Evolutionary conservation across 1,140 invertebrate species (phyloP).

Genomic region (Archegozetes longisetosus): DNA sequence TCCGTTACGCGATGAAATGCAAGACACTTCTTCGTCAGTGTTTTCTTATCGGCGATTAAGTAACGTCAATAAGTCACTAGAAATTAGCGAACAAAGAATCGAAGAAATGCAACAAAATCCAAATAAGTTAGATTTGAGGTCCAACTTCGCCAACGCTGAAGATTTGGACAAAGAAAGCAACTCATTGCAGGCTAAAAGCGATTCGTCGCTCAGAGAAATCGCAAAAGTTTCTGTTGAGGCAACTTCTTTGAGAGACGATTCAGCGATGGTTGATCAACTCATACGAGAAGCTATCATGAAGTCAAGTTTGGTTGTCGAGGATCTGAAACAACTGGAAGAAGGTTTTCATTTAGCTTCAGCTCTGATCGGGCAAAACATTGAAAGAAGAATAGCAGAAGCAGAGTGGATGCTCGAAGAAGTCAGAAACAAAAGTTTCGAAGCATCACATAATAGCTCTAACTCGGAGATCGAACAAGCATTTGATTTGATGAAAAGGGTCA

Average conservation of each 20-base stretch:
- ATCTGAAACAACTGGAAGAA: constrained; percentile 46
- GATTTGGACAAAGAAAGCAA: neutral
- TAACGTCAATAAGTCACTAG: constrained; percentile 50
- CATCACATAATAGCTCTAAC: constrained; percentile 23
- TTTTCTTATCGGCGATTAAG: constrained; percentile 56
- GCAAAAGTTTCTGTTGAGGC: constrained; percentile 26
- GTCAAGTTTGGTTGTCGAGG: constrained; percentile 35
- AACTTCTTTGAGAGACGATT: constrained; percentile 23
- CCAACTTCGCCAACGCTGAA: neutral
- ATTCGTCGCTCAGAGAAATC: constrained; percentile 21
- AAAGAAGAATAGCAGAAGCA: constrained; percentile 54
- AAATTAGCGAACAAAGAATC: constrained; percentile 32
- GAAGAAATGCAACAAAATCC: neutral
- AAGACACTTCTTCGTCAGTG: constrained; percentile 51
- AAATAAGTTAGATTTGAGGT: neutral
- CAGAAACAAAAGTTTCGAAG: constrained; percentile 38
- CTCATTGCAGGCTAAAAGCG: neutral
- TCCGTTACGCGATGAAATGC: constrained; percentile 48
- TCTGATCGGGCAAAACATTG: constrained; percentile 50
- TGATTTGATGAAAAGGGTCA: constrained; percentile 40
- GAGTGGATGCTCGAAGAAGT: constrained; percentile 49
- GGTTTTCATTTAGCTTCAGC: constrained; percentile 38
- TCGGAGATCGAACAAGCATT: constrained; percentile 22
- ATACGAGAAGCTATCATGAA: constrained; percentile 25
- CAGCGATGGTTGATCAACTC: constrained; percentile 27